These are phyloP conservation scores for Hylaeus volcanicus DNA, from an alignment of 1,140 invertebrate genomes.

Conservation along the genomic window DNA sequence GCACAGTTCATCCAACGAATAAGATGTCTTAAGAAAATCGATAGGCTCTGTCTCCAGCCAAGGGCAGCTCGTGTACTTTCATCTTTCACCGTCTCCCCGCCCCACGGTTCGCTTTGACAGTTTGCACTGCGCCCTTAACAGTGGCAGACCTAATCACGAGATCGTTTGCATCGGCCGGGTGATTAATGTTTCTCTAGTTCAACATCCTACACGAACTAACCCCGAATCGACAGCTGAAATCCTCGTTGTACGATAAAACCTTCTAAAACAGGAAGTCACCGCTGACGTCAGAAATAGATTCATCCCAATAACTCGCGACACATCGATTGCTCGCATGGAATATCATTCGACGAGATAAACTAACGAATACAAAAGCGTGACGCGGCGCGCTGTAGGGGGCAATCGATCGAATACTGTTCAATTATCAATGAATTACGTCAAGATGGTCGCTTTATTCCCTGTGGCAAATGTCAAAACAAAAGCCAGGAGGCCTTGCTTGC, in stretches of 20 bases:
- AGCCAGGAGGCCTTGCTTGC: not conserved
- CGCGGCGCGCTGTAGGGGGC: not conserved
- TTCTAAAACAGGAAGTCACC: too few species aligned
- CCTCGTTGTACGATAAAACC: too few species aligned
- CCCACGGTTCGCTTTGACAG: not conserved
- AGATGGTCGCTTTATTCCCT: not conserved
- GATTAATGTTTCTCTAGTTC: too few species aligned
- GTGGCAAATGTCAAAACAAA: conserved; percentile 40
- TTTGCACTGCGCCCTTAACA: not conserved
- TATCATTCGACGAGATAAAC: not conserved
- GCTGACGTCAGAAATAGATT: too few species aligned
- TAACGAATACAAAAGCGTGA: not conserved
- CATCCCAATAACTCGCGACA: too few species aligned
- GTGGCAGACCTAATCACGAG: too few species aligned
- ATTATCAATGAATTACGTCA: conserved; percentile 64
- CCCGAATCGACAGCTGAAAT: too few species aligned
- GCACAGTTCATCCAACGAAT: conserved; percentile 6
- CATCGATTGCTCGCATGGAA: not conserved
- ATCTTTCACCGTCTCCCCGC: not conserved
- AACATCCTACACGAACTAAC: too few species aligned
- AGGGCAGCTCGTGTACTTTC: conserved; percentile 9
- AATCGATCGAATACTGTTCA: conserved; percentile 42
- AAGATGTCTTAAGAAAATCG: conserved; percentile 30
- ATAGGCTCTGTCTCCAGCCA: conserved; percentile 10
- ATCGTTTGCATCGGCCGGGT: too few species aligned